These are phyloP conservation scores for Zootermopsis nevadensis DNA, from an alignment of 2,888 invertebrate genomes.

Conservation along the genomic window DNA sequence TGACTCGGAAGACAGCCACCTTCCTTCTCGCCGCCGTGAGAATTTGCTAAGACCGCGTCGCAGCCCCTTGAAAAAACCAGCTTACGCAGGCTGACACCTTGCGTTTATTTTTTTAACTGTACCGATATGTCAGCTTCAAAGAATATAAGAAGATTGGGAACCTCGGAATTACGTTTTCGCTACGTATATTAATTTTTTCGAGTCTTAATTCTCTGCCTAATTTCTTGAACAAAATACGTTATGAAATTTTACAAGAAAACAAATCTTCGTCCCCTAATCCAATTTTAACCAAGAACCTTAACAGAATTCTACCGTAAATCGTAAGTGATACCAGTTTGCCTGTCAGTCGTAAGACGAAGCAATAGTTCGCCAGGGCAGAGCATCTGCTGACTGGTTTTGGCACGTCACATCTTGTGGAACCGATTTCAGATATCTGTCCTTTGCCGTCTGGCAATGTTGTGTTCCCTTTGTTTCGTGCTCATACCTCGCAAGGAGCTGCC, in stretches of 20 bases:
- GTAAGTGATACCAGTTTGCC: background rate
- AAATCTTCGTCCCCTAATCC: background rate
- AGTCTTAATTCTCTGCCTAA: background rate
- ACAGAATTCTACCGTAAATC: background rate
- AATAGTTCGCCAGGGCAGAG: background rate
- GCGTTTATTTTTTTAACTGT: background rate
- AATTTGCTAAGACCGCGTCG: background rate
- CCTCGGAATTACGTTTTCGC: background rate
- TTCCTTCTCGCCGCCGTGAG: too few relatives aligned
- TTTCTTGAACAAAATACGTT: background rate
- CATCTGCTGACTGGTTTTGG: background rate
- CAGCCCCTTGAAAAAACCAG: background rate
- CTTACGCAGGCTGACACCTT: background rate
- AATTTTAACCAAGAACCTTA: background rate
- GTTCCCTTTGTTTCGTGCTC: background rate
- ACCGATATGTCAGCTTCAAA: background rate
- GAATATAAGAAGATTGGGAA: background rate
- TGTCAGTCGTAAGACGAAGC: background rate
- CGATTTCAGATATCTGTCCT: background rate
- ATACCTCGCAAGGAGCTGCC: constrained; percentile 2
- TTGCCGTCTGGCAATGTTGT: background rate
- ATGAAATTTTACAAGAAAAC: background rate
- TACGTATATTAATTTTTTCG: background rate
- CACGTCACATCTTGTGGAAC: constrained; percentile 3
- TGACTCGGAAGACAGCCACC: too few relatives aligned